Base-by-base conservation (phyloP, 1,140 invertebrate genomes). In the Chrysomallon squamiferum region DNA sequence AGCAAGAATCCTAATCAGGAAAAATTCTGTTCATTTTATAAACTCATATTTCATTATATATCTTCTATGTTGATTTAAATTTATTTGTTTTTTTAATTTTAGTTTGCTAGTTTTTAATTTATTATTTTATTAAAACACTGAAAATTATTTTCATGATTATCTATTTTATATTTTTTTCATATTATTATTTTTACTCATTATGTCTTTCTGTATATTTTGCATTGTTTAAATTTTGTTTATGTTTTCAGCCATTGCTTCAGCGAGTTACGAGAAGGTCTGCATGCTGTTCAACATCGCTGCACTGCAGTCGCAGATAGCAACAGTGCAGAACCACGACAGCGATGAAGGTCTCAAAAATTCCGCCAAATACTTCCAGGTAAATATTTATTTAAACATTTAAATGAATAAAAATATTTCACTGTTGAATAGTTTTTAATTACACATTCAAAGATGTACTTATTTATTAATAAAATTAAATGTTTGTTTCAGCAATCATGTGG, bases 271-370 rank as follows among this genome's bases (percentile, higher is more conserved):
- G 86, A 94, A 93, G 81, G 91, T 96, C 41, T 98, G 96, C 81
- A 90, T 99, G 54, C 87, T 99, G 2, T 99, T 97, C 87, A 99
- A 99, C 85, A 95, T 98, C 78, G 98, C 92, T 18, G 95, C 97
- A 2, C 87, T 98, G 70, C 95, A 98, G 87, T 95, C 93, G 83
- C 89, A 92, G 62, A 89, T 99, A 4, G 97, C 95, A 6, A 89
- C 93, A 13, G 88, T 89, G 61, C 95, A 98, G 85, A 91, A 91
- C 25, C 84, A 95, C 43, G 92, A 95, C 43, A 95, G 88, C 63
- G 97, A 99, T 86, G 95, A 98, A 68, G 95, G 95, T 5, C 88
- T 99, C 2, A 98, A 98, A 86, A 84, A 92, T 47, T 92, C 96
- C 27, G 94, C 95, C 0, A 98, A 96, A 87, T 87, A 97, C 54